Evolutionary conservation across 2,797 vertebrate species (phyloP).

Genomic region (Nannoperca obscura): DNA sequence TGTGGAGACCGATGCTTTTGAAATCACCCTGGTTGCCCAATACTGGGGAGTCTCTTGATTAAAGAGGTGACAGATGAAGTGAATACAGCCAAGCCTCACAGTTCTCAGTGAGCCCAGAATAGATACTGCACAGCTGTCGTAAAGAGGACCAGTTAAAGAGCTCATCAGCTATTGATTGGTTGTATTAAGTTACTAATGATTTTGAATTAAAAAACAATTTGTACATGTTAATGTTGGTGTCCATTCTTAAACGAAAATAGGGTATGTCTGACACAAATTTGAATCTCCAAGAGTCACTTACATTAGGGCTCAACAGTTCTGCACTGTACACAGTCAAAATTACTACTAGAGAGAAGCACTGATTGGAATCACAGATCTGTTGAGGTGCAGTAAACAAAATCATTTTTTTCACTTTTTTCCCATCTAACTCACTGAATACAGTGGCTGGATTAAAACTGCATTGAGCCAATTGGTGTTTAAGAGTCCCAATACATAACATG

Average conservation of each 20-base stretch:
- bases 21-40: constrained; percentile 71
- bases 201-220: constrained; percentile 8
- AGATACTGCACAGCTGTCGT: constrained; percentile 18
- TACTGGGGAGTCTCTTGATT: constrained; percentile 71
- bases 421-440: background rate
- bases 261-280: background rate
- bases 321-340: background rate
- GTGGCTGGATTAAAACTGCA: background rate
- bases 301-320: background rate
- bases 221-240: background rate
- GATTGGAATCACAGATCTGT: background rate
- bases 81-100: constrained; percentile 56
- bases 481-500: background rate
- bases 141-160: constrained; percentile 29
- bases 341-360: background rate
- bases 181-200: constrained; percentile 13
- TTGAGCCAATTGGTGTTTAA: background rate
- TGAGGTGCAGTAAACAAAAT: background rate
- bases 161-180: constrained; percentile 23
- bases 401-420: background rate
- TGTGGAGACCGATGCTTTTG: constrained; percentile 68
- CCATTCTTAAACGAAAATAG: background rate
- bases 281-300: background rate
- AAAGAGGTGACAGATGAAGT: constrained; percentile 63
- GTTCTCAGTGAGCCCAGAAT: constrained; percentile 45